Evolutionary conservation across 2,797 vertebrate genomes (phyloP).

Genomic region (Eremophila alpestris): DNA sequence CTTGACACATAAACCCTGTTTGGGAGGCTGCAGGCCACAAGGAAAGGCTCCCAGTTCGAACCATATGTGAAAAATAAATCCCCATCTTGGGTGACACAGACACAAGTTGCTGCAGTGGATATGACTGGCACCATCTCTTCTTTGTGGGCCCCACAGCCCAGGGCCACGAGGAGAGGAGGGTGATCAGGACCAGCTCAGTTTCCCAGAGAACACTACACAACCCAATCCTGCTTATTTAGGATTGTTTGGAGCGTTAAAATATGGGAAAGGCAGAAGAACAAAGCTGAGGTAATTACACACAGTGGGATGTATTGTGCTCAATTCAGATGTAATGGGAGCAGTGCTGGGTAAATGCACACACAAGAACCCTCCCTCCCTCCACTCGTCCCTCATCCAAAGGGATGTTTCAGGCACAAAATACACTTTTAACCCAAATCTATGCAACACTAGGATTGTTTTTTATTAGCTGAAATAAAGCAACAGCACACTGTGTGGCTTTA

Average conservation of each 20-base stretch:
- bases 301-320: not conserved
- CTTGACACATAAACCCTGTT: not conserved
- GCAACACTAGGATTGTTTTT: not conserved
- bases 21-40: not conserved
- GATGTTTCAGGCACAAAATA: not conserved
- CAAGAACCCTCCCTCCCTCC: not conserved
- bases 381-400: not conserved
- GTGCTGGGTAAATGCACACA: not conserved
- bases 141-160: not conserved
- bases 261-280: not conserved
- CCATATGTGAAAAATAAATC: not conserved
- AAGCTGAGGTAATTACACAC: not conserved
- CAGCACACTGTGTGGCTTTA: too few relatives aligned
- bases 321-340: not conserved
- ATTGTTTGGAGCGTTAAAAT: not conserved
- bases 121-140: accelerated
- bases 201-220: not conserved
- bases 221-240: not conserved
- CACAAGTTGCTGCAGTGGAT: not conserved
- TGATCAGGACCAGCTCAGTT: not conserved
- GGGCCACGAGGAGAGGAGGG: not conserved
- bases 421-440: not conserved
- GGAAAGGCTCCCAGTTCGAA: not conserved
- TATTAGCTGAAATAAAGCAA: not conserved
- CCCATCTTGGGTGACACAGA: not conserved